Percentiles rank a stretch among this genome's conserved stretches.
Conservation (phyloP, 2,113 vertebrate genomes). For the Stegastes partitus region DNA sequence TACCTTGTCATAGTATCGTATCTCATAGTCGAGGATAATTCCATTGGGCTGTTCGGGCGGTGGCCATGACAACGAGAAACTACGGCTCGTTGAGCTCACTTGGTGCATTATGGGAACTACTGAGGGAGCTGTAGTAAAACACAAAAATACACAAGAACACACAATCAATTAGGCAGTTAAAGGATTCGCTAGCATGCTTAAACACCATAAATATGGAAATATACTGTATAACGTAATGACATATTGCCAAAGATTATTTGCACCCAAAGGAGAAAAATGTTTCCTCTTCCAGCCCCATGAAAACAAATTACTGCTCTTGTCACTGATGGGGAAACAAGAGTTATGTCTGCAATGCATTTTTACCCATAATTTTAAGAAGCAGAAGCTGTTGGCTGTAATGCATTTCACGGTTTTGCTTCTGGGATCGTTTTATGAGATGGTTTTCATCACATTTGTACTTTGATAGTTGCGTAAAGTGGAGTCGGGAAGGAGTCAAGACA, state of each 20-base stretch:
- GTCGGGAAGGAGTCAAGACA: background rate
- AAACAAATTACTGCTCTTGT: conserved; percentile 67
- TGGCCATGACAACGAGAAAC: conserved; percentile 96
- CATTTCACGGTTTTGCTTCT: conserved; percentile 42
- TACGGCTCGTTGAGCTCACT: conserved; percentile 95
- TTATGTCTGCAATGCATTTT: conserved; percentile 60
- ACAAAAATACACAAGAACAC: conserved; percentile 42
- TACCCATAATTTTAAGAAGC: conserved; percentile 49
- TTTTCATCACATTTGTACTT: conserved; percentile 55
- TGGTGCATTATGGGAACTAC: conserved; percentile 97
- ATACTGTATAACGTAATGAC: conserved; percentile 41
- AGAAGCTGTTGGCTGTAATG: conserved; percentile 38
- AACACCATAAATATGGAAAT: conserved; percentile 63
- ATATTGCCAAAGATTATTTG: conserved; percentile 62
- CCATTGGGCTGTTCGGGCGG: conserved; percentile 96
- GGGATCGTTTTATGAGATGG: conserved; percentile 47
- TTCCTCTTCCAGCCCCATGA: conserved; percentile 57
- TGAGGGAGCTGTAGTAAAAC: conserved; percentile 89
- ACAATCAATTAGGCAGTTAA: conserved; percentile 58
- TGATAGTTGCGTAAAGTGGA: background rate
- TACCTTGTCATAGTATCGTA: conserved; percentile 96
- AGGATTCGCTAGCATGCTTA: conserved; percentile 35
- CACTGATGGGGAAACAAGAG: conserved; percentile 62
- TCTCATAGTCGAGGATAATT: conserved; percentile 97
- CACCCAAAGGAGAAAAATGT: conserved; percentile 53